Evolutionary conservation across 1,140 invertebrate genomes (phyloP).

Genomic region (Diabrotica undecimpunctata): DNA sequence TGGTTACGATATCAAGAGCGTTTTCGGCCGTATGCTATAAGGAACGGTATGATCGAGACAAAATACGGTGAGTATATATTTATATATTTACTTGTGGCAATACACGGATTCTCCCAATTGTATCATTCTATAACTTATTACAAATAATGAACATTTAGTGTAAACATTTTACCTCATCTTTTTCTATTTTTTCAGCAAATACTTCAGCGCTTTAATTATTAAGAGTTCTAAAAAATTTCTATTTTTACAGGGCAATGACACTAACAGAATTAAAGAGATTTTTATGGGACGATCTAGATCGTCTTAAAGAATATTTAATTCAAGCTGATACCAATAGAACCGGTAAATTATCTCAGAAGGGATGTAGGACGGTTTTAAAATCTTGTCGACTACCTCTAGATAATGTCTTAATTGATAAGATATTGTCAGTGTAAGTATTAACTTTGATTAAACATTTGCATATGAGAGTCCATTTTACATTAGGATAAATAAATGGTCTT

Average conservation of each 20-base stretch:
- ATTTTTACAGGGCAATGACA: conserved; percentile 52
- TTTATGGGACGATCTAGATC: conserved; percentile 64
- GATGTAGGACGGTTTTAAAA: conserved; percentile 59
- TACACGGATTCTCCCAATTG: too few relatives aligned
- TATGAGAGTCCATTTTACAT: neutral
- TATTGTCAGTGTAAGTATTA: conserved; percentile 62
- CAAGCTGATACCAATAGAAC: conserved; percentile 57
- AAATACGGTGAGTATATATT: conserved; percentile 34
- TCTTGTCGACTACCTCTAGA: conserved; percentile 65
- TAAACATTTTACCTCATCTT: too few relatives aligned
- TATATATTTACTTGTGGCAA: neutral
- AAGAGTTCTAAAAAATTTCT: conserved; percentile 1
- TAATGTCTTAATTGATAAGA: conserved; percentile 61
- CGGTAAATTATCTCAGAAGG: conserved; percentile 54
- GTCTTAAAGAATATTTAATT: conserved; percentile 61
- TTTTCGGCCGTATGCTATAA: conserved; percentile 53
- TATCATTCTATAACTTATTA: too few relatives aligned
- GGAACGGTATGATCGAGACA: conserved; percentile 34
- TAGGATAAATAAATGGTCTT: too few relatives aligned
- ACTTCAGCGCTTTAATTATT: neutral
- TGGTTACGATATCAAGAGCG: conserved; percentile 65
- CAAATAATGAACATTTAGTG: too few relatives aligned
- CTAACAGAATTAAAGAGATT: conserved; percentile 64
- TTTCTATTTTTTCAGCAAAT: too few relatives aligned
- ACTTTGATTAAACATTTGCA: conserved; percentile 7